Base-by-base conservation (phyloP, 2,888 invertebrate species). In the Protophormia terraenovae region DNA sequence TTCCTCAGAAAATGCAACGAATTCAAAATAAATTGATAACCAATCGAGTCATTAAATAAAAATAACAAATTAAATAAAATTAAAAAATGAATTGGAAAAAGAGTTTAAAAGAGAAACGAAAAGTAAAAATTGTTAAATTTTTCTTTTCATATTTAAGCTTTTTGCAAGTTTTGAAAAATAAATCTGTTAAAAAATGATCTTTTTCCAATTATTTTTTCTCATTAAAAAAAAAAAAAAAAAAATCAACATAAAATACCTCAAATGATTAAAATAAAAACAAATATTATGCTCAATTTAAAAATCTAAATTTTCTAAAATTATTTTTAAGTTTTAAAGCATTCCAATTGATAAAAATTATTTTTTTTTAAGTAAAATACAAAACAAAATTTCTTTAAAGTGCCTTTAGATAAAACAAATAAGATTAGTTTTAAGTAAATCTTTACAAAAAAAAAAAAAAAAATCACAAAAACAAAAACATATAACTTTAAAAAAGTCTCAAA, bases 31-130 rank as follows among this genome's bases (percentile, higher is more conserved):
- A 29, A 79, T 75, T 75, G 75, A 75, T 45, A 75, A 79, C 69
- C 84, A 84, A 85, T 78, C 85, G 82, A 85, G 85, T 85, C 85
- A 85, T 67, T 75, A 75, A n/a, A n/a, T n/a, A n/a, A n/a, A n/a
- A n/a, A n/a, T n/a, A n/a, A n/a, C n/a, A n/a, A n/a, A n/a, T n/a
- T n/a, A n/a, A n/a, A n/a, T n/a, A n/a, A n/a, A n/a, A n/a, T n/a
- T n/a, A n/a, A n/a, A n/a, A n/a, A n/a, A n/a, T n/a, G n/a, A n/a
- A n/a, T n/a, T n/a, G n/a, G n/a, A n/a, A n/a, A n/a, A n/a, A n/a
- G n/a, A n/a, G n/a, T n/a, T n/a, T n/a, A n/a, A 38, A 3, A 38
- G 12, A 5, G 12, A 38, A 38, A 38, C 32, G 32, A 6, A 3
- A 38, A 38, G 38, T 8, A 8, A 38, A 38, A 38, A 38, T n/a